Base-by-base conservation (phyloP, 37 sponge, comb jelly and placozoan genomes). In the Bolinopsis microptera region DNA sequence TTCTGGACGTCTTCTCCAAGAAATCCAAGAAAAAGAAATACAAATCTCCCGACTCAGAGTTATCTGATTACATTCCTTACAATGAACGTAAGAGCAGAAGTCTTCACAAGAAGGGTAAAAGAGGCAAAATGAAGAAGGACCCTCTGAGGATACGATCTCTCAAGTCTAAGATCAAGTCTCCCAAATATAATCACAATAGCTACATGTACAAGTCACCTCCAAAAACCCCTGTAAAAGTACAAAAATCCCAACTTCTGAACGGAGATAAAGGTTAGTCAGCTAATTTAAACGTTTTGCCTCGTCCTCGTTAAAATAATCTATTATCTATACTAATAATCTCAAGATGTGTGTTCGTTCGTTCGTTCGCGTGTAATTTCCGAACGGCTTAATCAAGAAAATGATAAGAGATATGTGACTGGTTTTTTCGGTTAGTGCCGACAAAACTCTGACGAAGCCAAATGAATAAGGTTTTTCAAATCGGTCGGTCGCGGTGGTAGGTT, bases 181-280 rank as follows among this genome's bases (percentile, higher is more conserved):
- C 41, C 61, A 86, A 86, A 38, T 86, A 86, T 38, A n/a, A 35
- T 1, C 35, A 28, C 30, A 86, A 86, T 27, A 86, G 90, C 39
- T 86, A 86, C 90, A 24, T 86, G 30, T 86, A 86, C 90, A 86
- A 35, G 27, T 86, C 90, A 39, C 90, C 90, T n/a, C 90, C 90
- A 22, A 86, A 86, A 41, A 86, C 90, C 3, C 90, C 90, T 26
- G 35, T 34, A 5, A 86, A 86, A 39, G 90, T 86, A 0, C 90
- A 86, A 48, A 39, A 86, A 27, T 26, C 61, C 28, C 34, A 86
- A 34, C 32, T 86, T 35, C 61, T 86, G 27, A 86, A 24, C 22
- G 90, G 90, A 39, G 90, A 86, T 24, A 86, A 86, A 86, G 90
- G 90, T 86, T 22, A 2, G 8, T 25, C n/a, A 18, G 26, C 27